Evolutionary conservation across 2,113 vertebrate species (phyloP).

Genomic region (Bubo bubo): DNA sequence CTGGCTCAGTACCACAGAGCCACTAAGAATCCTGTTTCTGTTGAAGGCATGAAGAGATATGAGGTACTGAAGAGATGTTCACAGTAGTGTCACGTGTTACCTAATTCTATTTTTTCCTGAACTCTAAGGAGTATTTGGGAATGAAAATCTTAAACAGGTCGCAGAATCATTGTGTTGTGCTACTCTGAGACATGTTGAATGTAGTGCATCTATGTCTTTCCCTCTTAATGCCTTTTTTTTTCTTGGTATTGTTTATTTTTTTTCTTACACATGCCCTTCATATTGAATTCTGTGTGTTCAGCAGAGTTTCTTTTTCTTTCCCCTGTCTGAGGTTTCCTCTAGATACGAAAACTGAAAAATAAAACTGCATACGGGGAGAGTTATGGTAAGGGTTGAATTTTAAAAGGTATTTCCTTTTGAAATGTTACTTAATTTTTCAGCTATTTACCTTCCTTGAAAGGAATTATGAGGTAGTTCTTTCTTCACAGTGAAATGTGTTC

Average conservation of each 20-base stretch:
- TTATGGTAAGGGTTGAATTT: background rate
- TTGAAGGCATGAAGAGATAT: background rate
- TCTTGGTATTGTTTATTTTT: background rate
- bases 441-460: background rate
- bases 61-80: background rate
- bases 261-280: background rate
- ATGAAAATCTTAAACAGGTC: background rate
- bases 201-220: background rate
- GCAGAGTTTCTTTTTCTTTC: background rate
- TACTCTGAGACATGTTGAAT: background rate
- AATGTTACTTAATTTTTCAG: background rate
- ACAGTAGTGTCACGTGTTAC: background rate
- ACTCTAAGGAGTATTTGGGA: background rate
- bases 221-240: background rate
- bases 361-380: background rate
- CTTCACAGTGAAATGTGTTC: background rate
- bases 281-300: background rate
- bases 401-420: background rate
- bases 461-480: background rate
- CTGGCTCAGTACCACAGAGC: background rate
- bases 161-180: background rate
- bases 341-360: background rate
- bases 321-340: background rate
- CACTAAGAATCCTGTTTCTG: background rate
- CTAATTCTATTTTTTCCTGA: background rate